A percentile compares a stretch with the other conserved stretches of the same genome.
phyloP scores from a whole-genome alignment of 2,113 vertebrate species.

The Arizona elegans region DNA sequence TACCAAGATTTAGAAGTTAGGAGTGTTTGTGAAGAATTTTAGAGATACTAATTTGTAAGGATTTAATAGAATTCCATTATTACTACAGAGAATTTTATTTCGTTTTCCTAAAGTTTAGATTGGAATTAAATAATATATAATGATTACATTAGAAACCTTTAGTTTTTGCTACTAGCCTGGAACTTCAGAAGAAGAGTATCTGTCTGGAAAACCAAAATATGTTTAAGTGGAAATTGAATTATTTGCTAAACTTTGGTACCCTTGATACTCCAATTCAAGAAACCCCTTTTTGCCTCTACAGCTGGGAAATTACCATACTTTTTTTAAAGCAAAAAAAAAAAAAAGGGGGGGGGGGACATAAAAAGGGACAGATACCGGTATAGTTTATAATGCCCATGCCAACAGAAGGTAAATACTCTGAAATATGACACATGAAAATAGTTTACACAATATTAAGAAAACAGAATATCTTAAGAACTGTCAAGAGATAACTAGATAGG shows the following conservation, averaged over 20 bases:
- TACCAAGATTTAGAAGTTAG: background rate
- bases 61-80: background rate
- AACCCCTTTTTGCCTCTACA: background rate
- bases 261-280: slow-evolving; percentile 12
- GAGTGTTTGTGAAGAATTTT: background rate
- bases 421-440: slow-evolving; percentile 38
- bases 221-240: background rate
- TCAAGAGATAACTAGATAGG: fast-evolving
- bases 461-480: background rate
- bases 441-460: slow-evolving; percentile 21
- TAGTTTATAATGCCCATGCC: slow-evolving; percentile 38
- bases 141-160: background rate
- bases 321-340: slow-evolving; percentile 48
- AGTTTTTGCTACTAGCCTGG: background rate
- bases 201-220: background rate
- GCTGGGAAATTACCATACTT: slow-evolving; percentile 33
- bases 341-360: background rate
- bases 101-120: background rate
- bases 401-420: background rate
- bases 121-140: background rate
- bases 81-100: background rate
- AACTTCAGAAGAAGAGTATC: background rate
- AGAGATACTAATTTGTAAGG: background rate
- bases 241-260: background rate
- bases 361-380: slow-evolving; percentile 37